These are phyloP conservation scores for Ptychoptera contaminata DNA, from an alignment of 2,888 invertebrate species.

Conservation along the genomic window DNA sequence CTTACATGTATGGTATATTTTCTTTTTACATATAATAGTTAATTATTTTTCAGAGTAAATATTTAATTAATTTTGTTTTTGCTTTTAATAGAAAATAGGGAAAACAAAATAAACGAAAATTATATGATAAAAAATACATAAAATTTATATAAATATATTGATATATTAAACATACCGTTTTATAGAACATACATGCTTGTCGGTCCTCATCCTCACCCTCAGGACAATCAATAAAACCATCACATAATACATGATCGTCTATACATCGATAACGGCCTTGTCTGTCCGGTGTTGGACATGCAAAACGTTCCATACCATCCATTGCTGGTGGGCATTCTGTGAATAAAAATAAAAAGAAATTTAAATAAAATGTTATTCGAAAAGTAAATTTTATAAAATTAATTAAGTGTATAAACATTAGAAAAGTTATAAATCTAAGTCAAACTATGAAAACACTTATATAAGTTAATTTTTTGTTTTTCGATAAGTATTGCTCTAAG, in stretches of 20 bases:
- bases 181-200: conserved; percentile 91
- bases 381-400: not conserved
- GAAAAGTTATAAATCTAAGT: too few species aligned
- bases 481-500: too few species aligned
- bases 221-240: conserved; percentile 90
- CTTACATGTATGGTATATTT: not conserved
- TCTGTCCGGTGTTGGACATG: conserved; percentile 80
- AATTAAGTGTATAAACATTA: not conserved
- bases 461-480: too few species aligned
- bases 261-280: conserved; percentile 89
- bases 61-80: not conserved
- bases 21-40: too few species aligned
- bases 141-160: not conserved
- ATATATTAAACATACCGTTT: conserved; percentile 56
- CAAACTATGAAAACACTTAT: too few species aligned
- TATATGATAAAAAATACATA: not conserved
- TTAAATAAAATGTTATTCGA: not conserved
- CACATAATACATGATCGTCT: conserved; percentile 88
- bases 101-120: not conserved
- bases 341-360: conserved; percentile 20
- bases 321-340: conserved; percentile 84
- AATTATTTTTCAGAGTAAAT: too few species aligned
- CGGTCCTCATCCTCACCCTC: conserved; percentile 85
- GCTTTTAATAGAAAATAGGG: too few species aligned
- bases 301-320: conserved; percentile 89